These are phyloP conservation scores for Leptodactylus fuscus DNA, from an alignment of 2,113 vertebrate species.

Conservation along the genomic window DNA sequence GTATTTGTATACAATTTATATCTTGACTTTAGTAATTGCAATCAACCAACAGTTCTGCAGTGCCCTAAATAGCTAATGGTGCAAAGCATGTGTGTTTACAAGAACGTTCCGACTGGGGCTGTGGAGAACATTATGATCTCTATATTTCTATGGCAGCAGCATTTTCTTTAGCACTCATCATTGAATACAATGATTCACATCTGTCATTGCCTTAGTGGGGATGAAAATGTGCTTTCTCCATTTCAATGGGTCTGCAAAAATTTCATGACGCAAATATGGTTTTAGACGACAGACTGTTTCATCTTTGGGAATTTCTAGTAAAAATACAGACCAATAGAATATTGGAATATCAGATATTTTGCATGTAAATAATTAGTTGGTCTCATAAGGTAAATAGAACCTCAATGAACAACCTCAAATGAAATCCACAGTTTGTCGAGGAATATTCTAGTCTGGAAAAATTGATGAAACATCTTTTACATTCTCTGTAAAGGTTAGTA, in stretches of 20 bases:
- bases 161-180: neutral
- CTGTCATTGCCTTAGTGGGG: neutral
- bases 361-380: neutral
- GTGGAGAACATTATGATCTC: neutral
- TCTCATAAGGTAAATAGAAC: neutral
- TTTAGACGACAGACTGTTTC: neutral
- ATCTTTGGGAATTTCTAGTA: neutral
- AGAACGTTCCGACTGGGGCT: neutral
- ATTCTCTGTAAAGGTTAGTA: neutral
- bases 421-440: neutral
- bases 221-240: neutral
- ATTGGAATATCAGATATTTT: neutral
- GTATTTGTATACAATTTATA: neutral
- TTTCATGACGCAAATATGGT: neutral
- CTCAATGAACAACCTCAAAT: neutral
- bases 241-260: neutral
- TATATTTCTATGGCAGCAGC: neutral
- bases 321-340: neutral
- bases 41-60: neutral
- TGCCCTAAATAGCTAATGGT: conserved; percentile 9
- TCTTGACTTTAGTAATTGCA: neutral
- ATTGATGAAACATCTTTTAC: neutral
- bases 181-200: neutral
- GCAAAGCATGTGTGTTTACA: neutral
- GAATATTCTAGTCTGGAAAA: neutral